Percentiles rank a stretch among this genome's conserved stretches.
These are phyloP conservation scores for Chinchilla lanigera DNA, from an alignment of 2,113 vertebrate genomes.

Conservation along the genomic window DNA sequence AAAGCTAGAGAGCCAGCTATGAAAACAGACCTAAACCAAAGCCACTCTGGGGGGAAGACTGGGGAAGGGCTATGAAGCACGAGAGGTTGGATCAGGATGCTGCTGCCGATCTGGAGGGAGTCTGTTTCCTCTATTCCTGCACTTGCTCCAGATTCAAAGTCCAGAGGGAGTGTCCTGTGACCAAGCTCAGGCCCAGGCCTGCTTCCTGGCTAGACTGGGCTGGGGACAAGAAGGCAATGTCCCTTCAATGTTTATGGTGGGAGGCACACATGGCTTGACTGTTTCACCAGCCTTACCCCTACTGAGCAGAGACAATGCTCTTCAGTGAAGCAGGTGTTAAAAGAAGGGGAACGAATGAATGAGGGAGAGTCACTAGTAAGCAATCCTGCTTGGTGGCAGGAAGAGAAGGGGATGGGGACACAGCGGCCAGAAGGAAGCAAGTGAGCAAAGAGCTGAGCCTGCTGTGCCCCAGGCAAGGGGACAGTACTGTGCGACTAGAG, in stretches of 20 bases:
- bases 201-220: neutral
- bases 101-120: neutral
- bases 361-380: neutral
- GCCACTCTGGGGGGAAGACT: neutral
- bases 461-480: neutral
- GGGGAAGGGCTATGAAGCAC: neutral
- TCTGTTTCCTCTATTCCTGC: neutral
- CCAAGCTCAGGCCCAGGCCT: neutral
- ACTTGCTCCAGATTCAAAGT: constrained; percentile 25
- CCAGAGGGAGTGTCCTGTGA: constrained; percentile 37
- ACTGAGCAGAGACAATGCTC: neutral
- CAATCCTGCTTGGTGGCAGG: neutral
- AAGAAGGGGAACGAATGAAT: constrained; percentile 20
- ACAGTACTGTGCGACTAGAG: neutral
- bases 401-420: neutral
- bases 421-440: neutral
- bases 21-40: neutral
- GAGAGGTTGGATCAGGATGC: neutral
- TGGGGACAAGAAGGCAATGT: constrained; percentile 29
- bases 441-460: neutral
- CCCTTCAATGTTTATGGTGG: constrained; percentile 12
- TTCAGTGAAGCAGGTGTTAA: constrained; percentile 24
- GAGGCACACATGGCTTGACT: neutral
- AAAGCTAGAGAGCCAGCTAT: neutral
- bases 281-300: neutral